These are phyloP conservation scores for Hippotragus niger DNA, from an alignment of 2,113 vertebrate species.

Conservation along the genomic window DNA sequence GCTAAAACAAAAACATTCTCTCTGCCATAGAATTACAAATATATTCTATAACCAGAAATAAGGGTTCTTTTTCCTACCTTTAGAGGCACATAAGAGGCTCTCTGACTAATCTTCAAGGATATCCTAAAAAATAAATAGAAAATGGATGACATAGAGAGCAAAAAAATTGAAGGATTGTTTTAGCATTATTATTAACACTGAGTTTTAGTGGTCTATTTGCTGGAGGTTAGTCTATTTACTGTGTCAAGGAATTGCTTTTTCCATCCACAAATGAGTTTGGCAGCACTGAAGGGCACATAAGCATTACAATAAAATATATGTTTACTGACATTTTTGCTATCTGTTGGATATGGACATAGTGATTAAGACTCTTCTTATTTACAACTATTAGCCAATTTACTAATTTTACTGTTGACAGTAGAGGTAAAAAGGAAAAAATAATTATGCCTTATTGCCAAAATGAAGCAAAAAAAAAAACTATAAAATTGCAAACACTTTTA, in stretches of 20 bases:
- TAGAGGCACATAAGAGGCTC: background rate
- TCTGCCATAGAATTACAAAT: background rate
- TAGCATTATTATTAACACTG: background rate
- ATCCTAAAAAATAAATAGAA: conserved; percentile 48
- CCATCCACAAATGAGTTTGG: background rate
- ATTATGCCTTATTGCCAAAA: background rate
- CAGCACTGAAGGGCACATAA: background rate
- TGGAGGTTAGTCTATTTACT: background rate
- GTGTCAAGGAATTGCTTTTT: background rate
- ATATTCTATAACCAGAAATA: background rate
- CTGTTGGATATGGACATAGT: background rate
- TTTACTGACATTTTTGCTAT: background rate
- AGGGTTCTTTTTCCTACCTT: conserved; percentile 53
- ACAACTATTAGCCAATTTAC: background rate
- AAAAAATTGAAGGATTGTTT: background rate
- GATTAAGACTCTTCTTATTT: background rate
- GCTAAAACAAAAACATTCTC: background rate
- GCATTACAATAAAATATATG: background rate
- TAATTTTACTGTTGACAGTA: background rate
- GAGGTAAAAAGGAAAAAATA: background rate
- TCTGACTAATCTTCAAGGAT: background rate
- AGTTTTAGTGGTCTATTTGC: background rate
- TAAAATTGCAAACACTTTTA: background rate
- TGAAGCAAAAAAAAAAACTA: background rate
- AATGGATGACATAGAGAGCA: background rate